Evolutionary conservation across 2,113 vertebrate genomes (phyloP), one percentile per base, ranked within the genome.

Genomic region (human (Homo sapiens)): DNA sequence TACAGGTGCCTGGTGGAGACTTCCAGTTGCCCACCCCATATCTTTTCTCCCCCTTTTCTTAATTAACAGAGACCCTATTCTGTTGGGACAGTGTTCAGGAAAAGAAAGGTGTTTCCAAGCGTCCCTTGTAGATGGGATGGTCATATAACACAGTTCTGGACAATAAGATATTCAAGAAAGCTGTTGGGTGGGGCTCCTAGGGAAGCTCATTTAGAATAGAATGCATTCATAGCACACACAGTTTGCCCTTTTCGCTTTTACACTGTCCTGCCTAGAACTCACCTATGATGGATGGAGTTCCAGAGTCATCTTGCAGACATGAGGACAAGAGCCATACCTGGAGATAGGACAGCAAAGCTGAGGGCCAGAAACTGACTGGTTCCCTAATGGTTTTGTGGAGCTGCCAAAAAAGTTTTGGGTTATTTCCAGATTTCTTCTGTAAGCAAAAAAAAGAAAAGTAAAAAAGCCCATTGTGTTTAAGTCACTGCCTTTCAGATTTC

Each of bases 351-450:
- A 64, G 81, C 43, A 40, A 79, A 59, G 43, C n/a, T 43, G n/a
- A 81, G 80, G 13, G 12, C 12, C 57, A 40, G 85, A 75, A 66
- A 23, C 59, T 83, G 11, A 17, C 25, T 75, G 48, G 35, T 2
- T 78, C 23, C 25, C 57, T 48, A 23, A 32, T 35, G 64, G n/a
- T 35, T 93, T 91, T 66, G 38, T 27, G 45, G 30, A 80, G 38
- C 3, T 88, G n/a, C 35, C 30, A 14, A 70, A 66, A 30, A 85
- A 81, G 14, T 8, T 72, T 72, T 11, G 2, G 18, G 12, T 45
- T 64, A 22, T 96, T 91, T 64, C 59, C 79, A 72, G 72, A 84
- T 61, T 70, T 81, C 72, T 91, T 52, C 70, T 84, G 61, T 66
- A 48, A 93, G 72, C 30, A 90, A 79, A 75, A 32, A 32, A 9